phyloP scores from a whole-genome alignment of 2,888 invertebrate genomes.

The Colostygia pectinataria region DNA sequence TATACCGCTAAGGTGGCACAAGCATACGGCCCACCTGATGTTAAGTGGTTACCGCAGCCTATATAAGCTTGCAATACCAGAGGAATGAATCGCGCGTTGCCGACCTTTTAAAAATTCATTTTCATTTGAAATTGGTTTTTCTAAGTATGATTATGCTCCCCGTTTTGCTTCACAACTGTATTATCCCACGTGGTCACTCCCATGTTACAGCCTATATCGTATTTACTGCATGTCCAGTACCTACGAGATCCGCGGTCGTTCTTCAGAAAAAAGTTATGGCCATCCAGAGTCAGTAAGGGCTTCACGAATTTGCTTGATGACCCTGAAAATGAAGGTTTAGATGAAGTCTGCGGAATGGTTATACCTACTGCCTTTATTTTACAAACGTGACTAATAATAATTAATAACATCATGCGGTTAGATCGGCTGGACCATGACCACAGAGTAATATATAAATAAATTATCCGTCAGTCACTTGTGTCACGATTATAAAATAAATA shows the following conservation, averaged over 20 bases:
- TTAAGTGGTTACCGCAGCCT: too few species aligned
- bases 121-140: too few species aligned
- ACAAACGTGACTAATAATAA: neutral
- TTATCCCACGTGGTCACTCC: slow-evolving; percentile 35
- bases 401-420: too few species aligned
- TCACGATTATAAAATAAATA: neutral
- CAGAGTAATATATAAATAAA: too few species aligned
- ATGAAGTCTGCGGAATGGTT: slow-evolving; percentile 1
- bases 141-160: slow-evolving; percentile 31
- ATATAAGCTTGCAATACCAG: too few species aligned
- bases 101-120: too few species aligned
- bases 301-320: slow-evolving; percentile 37
- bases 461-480: neutral
- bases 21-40: too few species aligned
- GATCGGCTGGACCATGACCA: too few species aligned
- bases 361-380: neutral
- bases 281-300: slow-evolving; percentile 37
- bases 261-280: slow-evolving; percentile 41
- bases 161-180: slow-evolving; percentile 33
- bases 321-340: slow-evolving; percentile 21
- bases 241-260: slow-evolving; percentile 32
- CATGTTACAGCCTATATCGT: slow-evolving; percentile 40
- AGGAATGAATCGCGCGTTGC: too few species aligned
- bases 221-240: slow-evolving; percentile 42
- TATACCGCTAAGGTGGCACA: too few species aligned